Conservation (phyloP, 2,888 invertebrate species). For the Pristionchus maxplancki region DNA sequence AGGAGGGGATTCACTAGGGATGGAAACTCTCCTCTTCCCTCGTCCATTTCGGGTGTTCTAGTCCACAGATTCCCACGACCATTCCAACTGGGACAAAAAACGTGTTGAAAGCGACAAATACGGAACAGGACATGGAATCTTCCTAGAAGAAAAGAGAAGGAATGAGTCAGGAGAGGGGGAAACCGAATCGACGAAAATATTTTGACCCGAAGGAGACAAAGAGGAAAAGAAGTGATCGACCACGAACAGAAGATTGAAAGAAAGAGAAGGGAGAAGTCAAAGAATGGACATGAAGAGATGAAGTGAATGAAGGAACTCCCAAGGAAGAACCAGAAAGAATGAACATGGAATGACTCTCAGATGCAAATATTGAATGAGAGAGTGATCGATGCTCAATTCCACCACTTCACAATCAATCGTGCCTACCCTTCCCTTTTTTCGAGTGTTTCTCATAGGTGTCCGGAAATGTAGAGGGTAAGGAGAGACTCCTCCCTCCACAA, state of each 20-base stretch:
- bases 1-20: background rate
- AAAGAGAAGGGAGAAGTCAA: background rate
- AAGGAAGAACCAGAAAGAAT: background rate
- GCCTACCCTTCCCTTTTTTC: background rate
- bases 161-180: background rate
- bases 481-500: background rate
- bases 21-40: background rate
- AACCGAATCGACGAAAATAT: background rate
- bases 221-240: background rate
- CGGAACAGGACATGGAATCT: constrained; percentile 4
- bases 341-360: background rate
- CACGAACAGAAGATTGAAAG: background rate
- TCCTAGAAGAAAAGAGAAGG: background rate
- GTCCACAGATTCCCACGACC: constrained; percentile 7
- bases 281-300: background rate
- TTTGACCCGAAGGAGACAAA: background rate
- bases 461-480: background rate
- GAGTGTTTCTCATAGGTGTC: background rate
- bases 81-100: background rate
- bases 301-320: background rate
- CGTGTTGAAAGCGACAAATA: constrained; percentile 14
- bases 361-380: background rate
- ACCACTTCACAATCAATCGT: background rate
- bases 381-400: background rate
- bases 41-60: background rate